Evolutionary conservation across 1,140 invertebrate genomes (phyloP).

Genomic region (Tetraneura akinire): DNA sequence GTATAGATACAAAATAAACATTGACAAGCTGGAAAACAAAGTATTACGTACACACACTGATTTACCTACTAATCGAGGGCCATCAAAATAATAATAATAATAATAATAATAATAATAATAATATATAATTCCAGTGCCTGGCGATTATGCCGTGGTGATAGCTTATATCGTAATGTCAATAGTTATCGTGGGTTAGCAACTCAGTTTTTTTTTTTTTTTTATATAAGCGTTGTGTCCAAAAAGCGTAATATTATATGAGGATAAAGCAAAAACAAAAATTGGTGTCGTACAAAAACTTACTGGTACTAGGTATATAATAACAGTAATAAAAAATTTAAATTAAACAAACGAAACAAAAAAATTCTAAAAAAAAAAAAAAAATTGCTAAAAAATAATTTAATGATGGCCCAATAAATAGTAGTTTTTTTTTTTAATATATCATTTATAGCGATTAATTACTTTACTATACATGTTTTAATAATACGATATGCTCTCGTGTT

Average conservation of each 20-base stretch:
- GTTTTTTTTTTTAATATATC: neutral
- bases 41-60: neutral
- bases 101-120: neutral
- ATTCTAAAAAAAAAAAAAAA: conserved; percentile 12
- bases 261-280: conserved; percentile 44
- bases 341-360: conserved; percentile 22
- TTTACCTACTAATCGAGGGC: conserved; percentile 28
- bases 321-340: no score
- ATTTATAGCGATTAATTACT: conserved; percentile 14
- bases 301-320: conserved; percentile 6
- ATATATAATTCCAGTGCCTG: neutral
- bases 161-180: neutral
- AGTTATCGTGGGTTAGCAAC: conserved; percentile 8
- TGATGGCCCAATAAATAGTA: conserved; percentile 51
- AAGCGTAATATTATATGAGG: conserved; percentile 17
- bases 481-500: neutral
- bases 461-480: neutral
- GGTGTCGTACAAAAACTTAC: neutral
- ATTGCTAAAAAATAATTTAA: conserved; percentile 31
- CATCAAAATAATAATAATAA: conserved; percentile 24
- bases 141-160: neutral
- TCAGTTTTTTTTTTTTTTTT: no score
- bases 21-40: no score
- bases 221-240: conserved; percentile 37
- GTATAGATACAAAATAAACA: no score